Evolutionary conservation across 2,797 vertebrate species (phyloP).

Genomic region (Clarias laeviceps): DNA sequence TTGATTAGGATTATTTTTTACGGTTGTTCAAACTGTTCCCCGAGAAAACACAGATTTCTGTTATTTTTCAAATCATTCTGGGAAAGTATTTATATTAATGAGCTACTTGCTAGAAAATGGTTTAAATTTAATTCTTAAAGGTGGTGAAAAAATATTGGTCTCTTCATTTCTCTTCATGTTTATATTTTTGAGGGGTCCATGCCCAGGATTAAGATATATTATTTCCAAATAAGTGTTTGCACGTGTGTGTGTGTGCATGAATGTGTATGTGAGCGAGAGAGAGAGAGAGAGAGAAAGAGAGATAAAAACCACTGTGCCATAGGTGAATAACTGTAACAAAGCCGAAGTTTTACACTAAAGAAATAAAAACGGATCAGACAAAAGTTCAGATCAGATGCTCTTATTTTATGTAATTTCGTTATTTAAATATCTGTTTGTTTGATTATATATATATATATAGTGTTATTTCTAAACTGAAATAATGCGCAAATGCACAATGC

Average conservation of each 20-base stretch:
- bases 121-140: neutral
- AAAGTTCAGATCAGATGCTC: conserved; percentile 25
- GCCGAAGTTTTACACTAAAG: conserved; percentile 40
- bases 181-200: neutral
- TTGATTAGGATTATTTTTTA: conserved; percentile 9
- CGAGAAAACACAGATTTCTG: neutral
- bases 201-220: neutral
- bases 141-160: conserved; percentile 3
- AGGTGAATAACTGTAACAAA: conserved; percentile 28
- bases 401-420: conserved; percentile 45
- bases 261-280: neutral
- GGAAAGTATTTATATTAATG: conserved; percentile 15
- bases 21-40: neutral
- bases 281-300: neutral
- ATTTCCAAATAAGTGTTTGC: neutral
- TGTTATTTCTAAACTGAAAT: neutral
- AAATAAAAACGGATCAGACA: conserved; percentile 19
- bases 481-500: neutral
- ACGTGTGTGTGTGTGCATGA: neutral
- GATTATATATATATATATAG: neutral
- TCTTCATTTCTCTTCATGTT: neutral
- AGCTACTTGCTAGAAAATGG: neutral
- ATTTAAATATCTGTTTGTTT: conserved; percentile 1
- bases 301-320: conserved; percentile 46
- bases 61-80: neutral